Conservation (phyloP, 2,888 invertebrate species). For the Heliconius erato region DNA sequence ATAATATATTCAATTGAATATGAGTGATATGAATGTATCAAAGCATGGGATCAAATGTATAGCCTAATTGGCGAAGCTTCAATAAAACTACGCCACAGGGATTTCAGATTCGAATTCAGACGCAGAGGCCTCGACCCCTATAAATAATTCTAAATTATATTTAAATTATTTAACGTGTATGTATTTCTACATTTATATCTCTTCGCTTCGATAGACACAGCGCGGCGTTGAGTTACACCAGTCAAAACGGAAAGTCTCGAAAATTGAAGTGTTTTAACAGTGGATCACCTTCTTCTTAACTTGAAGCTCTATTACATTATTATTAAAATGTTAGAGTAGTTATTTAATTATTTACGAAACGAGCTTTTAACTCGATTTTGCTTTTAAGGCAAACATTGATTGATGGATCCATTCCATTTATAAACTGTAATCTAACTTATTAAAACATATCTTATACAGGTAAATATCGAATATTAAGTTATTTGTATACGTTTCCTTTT, state of each 20-base stretch:
- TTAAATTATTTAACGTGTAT: not conserved
- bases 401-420: slow-evolving; percentile 18
- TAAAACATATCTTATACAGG: not conserved
- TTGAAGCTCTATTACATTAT: not conserved
- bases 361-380: slow-evolving; percentile 24
- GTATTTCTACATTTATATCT: too few relatives aligned
- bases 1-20: not conserved
- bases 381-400: not conserved
- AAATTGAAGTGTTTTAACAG: not conserved
- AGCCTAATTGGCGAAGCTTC: slow-evolving; percentile 5
- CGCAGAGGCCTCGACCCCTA: not conserved
- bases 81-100: slow-evolving; percentile 15
- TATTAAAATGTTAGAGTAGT: not conserved
- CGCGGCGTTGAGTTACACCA: not conserved
- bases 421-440: not conserved
- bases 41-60: slow-evolving; percentile 3
- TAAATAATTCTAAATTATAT: not conserved
- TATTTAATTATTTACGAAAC: not conserved
- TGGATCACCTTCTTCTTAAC: too few relatives aligned
- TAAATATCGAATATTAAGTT: too few relatives aligned
- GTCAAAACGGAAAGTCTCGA: not conserved
- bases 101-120: not conserved
- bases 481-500: too few relatives aligned
- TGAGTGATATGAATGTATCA: not conserved
- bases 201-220: not conserved